Base-by-base conservation (phyloP, 1,140 invertebrate species). In the Acyrthosiphon pisum region DNA sequence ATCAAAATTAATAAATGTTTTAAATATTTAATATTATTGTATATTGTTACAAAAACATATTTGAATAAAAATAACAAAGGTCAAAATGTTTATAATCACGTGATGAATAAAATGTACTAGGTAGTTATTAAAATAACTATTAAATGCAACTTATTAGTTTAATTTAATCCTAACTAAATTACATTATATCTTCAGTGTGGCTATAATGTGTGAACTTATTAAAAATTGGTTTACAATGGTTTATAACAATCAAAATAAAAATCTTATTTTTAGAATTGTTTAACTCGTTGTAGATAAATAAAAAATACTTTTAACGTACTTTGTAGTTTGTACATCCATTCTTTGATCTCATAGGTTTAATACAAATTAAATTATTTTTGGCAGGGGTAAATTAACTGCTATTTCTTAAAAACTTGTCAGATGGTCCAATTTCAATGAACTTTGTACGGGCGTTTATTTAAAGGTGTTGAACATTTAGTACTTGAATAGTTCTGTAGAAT, bases 21-120 rank as follows among this genome's bases (percentile, higher is more conserved):
- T 23, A 83, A 83, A 83, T 83, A 81, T 81, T 22, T 37, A 81
- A 81, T 81, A 83, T 83, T 83, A 83, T 83, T 83, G 35, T 23
- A 37, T 83, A 83, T 23, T 37, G 22, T 23, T 35, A 37, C 35
- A 83, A 84, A 84, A 41, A 41, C 81, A 84, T 41, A 86, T 87
- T 87, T 46, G 2, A 87, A 48, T 87, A 87, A 30, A 87, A 87
- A 46, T 48, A 48, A 87, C 18, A n/a, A 48, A 87, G 30, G 46
- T 87, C 86, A 46, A 87, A 87, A 87, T 87, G 48, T 18, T 22
- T 87, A 48, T 87, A 48, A 87, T 48, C n/a, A 48, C 86, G 86
- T n/a, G 37, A 87, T 87, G 14, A 87, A 35, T 9, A 48, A 20
- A 87, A 87, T 87, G 20, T 48, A 48, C 44, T 86, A n/a, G 60